Evolutionary conservation across 2,113 vertebrate species (phyloP).

Genomic region (Boleophthalmus pectinirostris): DNA sequence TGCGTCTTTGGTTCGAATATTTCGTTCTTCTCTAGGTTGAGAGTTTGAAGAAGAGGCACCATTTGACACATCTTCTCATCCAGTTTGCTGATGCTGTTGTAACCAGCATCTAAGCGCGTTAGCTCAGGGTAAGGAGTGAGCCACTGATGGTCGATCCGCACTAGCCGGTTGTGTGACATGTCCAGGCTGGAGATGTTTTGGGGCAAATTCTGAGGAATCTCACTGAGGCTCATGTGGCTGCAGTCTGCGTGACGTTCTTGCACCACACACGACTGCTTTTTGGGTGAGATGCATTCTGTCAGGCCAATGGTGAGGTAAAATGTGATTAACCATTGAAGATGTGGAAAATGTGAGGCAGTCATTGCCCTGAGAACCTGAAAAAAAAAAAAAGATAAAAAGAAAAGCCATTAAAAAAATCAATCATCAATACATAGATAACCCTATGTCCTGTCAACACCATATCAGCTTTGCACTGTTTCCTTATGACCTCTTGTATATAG

Average conservation of each 20-base stretch:
- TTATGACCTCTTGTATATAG: too few species aligned
- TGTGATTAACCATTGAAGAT: conserved; percentile 16
- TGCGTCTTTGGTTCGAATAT: conserved; percentile 73
- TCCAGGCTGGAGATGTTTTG: conserved; percentile 82
- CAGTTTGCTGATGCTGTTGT: conserved; percentile 83
- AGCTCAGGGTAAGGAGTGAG: conserved; percentile 80
- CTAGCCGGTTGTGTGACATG: conserved; percentile 88
- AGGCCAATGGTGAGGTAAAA: background rate
- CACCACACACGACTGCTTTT: conserved; percentile 75
- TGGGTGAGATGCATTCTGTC: background rate
- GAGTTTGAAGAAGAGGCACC: conserved; percentile 73
- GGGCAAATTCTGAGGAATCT: conserved; percentile 85
- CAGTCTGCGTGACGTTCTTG: conserved; percentile 82
- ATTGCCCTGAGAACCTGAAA: conserved; percentile 19
- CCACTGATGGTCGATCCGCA: conserved; percentile 58
- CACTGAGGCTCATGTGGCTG: conserved; percentile 83
- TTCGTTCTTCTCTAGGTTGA: conserved; percentile 85
- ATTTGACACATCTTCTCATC: conserved; percentile 77
- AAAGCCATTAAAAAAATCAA: too few species aligned
- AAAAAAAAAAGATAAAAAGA: background rate
- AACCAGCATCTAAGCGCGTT: conserved; percentile 77
- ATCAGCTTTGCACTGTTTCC: too few species aligned
- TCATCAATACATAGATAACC: background rate
- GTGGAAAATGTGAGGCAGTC: background rate
- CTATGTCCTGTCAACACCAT: too few species aligned